Percentiles rank a stretch among this genome's conserved stretches.
Conservation (phyloP, 2,797 vertebrate genomes). For the Myotis planiceps region DNA sequence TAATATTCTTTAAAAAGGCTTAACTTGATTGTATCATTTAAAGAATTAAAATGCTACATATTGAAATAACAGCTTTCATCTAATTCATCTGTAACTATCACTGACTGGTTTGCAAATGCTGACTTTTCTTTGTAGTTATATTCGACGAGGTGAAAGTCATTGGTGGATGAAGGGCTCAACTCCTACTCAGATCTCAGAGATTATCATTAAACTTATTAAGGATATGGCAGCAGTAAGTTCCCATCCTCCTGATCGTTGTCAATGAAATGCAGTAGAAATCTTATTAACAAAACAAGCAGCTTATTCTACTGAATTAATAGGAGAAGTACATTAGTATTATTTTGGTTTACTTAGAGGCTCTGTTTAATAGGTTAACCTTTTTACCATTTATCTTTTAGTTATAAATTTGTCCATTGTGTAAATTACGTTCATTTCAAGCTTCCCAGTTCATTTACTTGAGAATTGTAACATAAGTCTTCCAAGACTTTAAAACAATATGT, state of each 20-base stretch:
- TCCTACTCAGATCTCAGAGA: conserved; percentile 98
- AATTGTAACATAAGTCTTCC: background rate
- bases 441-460: background rate
- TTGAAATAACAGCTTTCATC: conserved; percentile 26
- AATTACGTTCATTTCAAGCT: conserved; percentile 3
- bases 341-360: conserved; percentile 32
- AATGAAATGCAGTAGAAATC: background rate
- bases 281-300: background rate
- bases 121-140: conserved; percentile 90
- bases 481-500: conserved; percentile 44
- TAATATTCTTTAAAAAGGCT: background rate
- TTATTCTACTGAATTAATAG: background rate
- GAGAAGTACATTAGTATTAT: background rate
- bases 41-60: background rate
- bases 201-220: conserved; percentile 99
- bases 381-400: background rate
- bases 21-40: background rate
- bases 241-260: background rate
- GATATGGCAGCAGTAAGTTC: conserved; percentile 98
- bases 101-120: background rate
- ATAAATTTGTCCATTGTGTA: background rate
- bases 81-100: background rate
- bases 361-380: background rate
- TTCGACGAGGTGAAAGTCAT: conserved; percentile 97
- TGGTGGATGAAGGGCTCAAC: conserved; percentile 99